Base-by-base conservation (phyloP, 2,113 vertebrate genomes). In the Paedocypris sp. region DNA sequence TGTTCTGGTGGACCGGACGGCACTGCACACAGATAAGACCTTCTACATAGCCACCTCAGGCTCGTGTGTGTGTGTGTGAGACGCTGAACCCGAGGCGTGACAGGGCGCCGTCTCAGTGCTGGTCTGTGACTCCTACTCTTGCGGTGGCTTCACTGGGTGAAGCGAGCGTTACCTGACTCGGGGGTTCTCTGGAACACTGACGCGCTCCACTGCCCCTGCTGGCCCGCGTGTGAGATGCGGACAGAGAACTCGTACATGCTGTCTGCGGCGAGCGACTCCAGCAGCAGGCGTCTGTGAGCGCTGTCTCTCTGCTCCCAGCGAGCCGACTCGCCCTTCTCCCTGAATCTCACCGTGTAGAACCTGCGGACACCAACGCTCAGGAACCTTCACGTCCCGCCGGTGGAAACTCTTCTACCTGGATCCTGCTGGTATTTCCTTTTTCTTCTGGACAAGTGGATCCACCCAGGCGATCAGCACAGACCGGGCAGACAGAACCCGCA, bases 231-330 rank as follows among this genome's bases (percentile, higher is more conserved):
- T 31, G 90, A 85, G 64, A 96, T 92, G 1, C 87, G 88, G 67
- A 99, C 84, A 0, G 93, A 88, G 59, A 99, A 99, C 72, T 99
- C 95, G 0, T 98, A 98, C 92, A 98, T 90, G 7, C 92, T 86
- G 63, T 98, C 95, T 1, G 94, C 90, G 39, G 80, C 62, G 29
- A 99, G 81, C 25, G 72, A 76, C 62, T 97, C 94, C 11, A 98
- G 80, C 77, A 95, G 66, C 0, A 82, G 77, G 1, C 93, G 88
- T 52, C 87, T 85, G 75, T 89, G 87, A 28, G 73, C 25, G 56
- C 85, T 80, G 45, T 90, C 86, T 48, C 88, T 91, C 77, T 90
- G 96, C 66, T 99, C 95, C 94, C 93, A 99, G 41, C 91, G 85
- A 1, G 94, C 94, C 0, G 89, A 91, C 3, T 98, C 94, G 1